A percentile compares a stretch with the other conserved stretches of the same genome.
These are phyloP conservation scores for Eleginops maclovinus DNA, from an alignment of 2,113 vertebrate species.

Conservation along the genomic window DNA sequence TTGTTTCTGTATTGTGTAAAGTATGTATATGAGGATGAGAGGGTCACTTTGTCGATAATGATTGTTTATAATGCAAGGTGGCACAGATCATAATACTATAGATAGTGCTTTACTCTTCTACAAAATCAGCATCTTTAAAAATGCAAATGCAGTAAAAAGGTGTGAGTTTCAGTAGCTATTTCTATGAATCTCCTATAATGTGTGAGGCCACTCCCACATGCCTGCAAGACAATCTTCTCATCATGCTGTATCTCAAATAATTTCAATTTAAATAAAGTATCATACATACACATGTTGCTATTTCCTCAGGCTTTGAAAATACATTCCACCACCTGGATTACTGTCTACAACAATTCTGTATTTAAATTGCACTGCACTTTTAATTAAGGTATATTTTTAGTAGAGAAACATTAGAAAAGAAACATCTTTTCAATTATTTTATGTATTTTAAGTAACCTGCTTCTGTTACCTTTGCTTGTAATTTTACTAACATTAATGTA, in stretches of 20 bases:
- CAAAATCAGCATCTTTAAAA: neutral
- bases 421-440: neutral
- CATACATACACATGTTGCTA: neutral
- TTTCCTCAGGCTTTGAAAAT: neutral
- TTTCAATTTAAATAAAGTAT: neutral
- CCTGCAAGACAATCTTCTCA: slow-evolving; percentile 8
- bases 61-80: neutral
- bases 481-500: neutral
- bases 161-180: neutral
- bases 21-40: neutral
- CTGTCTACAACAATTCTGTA: neutral
- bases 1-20: neutral
- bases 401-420: neutral
- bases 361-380: no score
- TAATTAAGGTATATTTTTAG: neutral
- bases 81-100: neutral
- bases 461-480: neutral
- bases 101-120: neutral
- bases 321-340: neutral
- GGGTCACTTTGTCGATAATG: neutral
- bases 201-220: neutral
- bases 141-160: slow-evolving; percentile 13
- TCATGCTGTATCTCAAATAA: neutral
- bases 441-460: neutral
- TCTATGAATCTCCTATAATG: neutral